Evolutionary conservation across 1,140 invertebrate genomes (phyloP).

Genomic region (Geopemphigus sp.): DNA sequence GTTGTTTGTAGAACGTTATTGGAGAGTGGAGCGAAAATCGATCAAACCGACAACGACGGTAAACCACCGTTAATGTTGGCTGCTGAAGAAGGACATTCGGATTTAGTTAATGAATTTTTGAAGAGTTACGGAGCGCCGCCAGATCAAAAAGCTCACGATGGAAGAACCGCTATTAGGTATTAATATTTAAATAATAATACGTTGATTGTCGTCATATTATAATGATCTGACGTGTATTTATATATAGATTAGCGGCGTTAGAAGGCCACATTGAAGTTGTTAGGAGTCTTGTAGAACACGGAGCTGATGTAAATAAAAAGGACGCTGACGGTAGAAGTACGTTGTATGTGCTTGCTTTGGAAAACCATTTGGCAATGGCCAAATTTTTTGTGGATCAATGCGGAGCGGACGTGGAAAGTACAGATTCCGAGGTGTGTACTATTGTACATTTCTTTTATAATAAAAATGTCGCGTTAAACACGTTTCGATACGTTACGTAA

Average conservation of each 20-base stretch:
- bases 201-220: too few relatives aligned
- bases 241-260: constrained; percentile 70
- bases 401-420: constrained; percentile 77
- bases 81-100: constrained; percentile 80
- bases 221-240: too few relatives aligned
- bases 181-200: neutral
- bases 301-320: constrained; percentile 83
- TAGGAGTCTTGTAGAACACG: constrained; percentile 68
- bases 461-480: neutral
- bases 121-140: constrained; percentile 74
- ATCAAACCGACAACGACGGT: constrained; percentile 91
- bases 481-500: too few relatives aligned
- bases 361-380: constrained; percentile 83
- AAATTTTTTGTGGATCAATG: constrained; percentile 76
- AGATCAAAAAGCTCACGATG: constrained; percentile 88
- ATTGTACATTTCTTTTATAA: neutral
- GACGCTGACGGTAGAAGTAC: constrained; percentile 91
- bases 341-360: constrained; percentile 85
- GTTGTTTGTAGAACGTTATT: constrained; percentile 83
- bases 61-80: constrained; percentile 87
- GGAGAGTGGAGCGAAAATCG: constrained; percentile 87
- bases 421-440: constrained; percentile 75
- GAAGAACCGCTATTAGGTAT: constrained; percentile 85
- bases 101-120: constrained; percentile 70
- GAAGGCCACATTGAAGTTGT: constrained; percentile 85